A percentile compares a stretch with the other conserved stretches of the same genome.
Conservation (phyloP, 2,888 invertebrate genomes). For the Lamellibrachia columna region DNA sequence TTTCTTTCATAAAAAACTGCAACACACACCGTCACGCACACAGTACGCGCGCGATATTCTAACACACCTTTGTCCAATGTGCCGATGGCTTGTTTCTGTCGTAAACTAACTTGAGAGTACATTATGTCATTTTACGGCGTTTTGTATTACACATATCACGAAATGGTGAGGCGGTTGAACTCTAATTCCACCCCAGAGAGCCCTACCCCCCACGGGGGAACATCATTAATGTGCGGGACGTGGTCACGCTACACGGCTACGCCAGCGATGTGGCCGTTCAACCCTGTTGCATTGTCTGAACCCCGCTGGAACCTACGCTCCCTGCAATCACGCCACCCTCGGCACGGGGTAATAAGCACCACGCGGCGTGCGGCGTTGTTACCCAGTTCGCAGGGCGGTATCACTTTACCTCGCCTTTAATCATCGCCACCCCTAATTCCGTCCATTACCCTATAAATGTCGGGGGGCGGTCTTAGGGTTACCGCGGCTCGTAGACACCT, state of each 20-base stretch:
- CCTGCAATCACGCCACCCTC: not conserved
- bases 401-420: not conserved
- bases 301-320: not conserved
- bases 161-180: constrained; percentile 1
- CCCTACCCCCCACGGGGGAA: not conserved
- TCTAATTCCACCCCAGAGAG: not conserved
- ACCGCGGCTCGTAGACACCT: not conserved
- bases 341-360: constrained; percentile 4
- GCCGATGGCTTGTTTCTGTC: not conserved
- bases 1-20: too few relatives aligned
- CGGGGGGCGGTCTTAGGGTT: not conserved
- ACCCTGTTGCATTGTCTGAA: not conserved
- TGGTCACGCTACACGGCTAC: not conserved
- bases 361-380: not conserved
- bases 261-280: not conserved
- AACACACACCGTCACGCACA: not conserved
- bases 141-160: not conserved
- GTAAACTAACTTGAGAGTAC: not conserved
- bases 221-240: not conserved
- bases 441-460: constrained; percentile 10
- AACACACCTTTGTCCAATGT: not conserved
- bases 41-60: too few relatives aligned
- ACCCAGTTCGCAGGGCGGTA: not conserved
- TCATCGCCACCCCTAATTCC: constrained; percentile 6
- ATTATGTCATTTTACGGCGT: not conserved